Evolutionary conservation across 2,888 invertebrate genomes (phyloP).

Genomic region (Tenthredo livida): DNA sequence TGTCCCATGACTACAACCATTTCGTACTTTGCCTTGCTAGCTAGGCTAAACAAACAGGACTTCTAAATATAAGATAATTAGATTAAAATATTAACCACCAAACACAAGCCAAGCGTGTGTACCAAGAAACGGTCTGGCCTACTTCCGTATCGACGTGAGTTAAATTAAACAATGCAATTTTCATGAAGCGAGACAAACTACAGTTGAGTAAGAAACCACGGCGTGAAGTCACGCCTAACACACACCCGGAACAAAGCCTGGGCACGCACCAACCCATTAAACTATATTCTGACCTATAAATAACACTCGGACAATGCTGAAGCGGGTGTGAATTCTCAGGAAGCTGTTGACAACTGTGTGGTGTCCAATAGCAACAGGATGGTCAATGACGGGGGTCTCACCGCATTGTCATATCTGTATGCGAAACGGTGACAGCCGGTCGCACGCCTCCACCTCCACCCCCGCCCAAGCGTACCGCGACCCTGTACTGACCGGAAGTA

Average conservation of each 20-base stretch:
- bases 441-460: conserved; percentile 30
- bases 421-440: conserved; percentile 51
- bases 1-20: conserved; percentile 38
- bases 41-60: conserved; percentile 25
- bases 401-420: conserved; percentile 45
- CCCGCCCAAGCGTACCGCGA: neutral
- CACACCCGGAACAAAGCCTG: conserved; percentile 20
- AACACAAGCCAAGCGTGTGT: neutral
- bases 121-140: conserved; percentile 20
- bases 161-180: conserved; percentile 29
- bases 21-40: conserved; percentile 21
- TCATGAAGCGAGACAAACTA: conserved; percentile 35
- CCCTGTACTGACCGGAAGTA: conserved; percentile 49
- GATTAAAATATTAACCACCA: conserved; percentile 29
- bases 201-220: conserved; percentile 32
- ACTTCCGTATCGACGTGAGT: conserved; percentile 22
- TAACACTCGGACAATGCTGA: conserved; percentile 43
- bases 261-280: conserved; percentile 46
- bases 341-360: conserved; percentile 59
- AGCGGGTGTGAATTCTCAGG: conserved; percentile 61
- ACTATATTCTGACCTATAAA: conserved; percentile 47
- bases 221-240: conserved; percentile 47
- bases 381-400: conserved; percentile 46
- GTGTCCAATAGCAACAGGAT: conserved; percentile 58
- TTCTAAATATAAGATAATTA: conserved; percentile 35